Conservation (phyloP, 2,113 vertebrate species). For the Nyctereutes procyonoides region DNA sequence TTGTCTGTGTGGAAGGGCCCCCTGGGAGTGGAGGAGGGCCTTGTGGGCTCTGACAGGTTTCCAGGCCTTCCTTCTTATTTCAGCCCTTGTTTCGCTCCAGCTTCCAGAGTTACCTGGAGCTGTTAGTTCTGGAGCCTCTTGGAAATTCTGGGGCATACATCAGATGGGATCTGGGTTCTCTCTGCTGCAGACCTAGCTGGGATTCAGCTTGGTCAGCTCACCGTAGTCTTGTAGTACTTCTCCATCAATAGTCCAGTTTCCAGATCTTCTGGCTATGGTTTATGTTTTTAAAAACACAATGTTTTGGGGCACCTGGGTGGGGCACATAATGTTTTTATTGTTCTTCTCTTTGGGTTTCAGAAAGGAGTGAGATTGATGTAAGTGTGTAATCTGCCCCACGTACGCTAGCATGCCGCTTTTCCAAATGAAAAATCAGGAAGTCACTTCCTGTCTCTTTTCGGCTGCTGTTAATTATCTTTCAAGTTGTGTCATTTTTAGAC, state of each 20-base stretch:
- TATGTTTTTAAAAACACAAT: neutral
- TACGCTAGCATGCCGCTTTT: neutral
- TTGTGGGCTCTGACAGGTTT: neutral
- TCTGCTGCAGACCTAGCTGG: neutral
- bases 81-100: neutral
- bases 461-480: neutral
- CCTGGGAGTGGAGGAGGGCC: neutral
- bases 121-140: neutral
- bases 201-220: neutral
- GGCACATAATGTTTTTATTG: neutral
- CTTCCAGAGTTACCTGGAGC: neutral
- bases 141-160: neutral
- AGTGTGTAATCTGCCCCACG: neutral
- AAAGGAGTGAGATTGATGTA: neutral
- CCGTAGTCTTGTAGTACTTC: neutral
- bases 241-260: neutral
- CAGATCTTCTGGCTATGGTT: neutral
- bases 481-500: neutral
- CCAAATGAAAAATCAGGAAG: neutral
- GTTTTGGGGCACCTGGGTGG: no score
- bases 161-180: neutral
- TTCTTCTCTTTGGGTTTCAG: slow-evolving; percentile 20
- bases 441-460: neutral
- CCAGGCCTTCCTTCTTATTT: neutral
- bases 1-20: neutral